Evolutionary conservation across 2,888 invertebrate species (phyloP).

Genomic region (Hydrotaea diabolus): DNA sequence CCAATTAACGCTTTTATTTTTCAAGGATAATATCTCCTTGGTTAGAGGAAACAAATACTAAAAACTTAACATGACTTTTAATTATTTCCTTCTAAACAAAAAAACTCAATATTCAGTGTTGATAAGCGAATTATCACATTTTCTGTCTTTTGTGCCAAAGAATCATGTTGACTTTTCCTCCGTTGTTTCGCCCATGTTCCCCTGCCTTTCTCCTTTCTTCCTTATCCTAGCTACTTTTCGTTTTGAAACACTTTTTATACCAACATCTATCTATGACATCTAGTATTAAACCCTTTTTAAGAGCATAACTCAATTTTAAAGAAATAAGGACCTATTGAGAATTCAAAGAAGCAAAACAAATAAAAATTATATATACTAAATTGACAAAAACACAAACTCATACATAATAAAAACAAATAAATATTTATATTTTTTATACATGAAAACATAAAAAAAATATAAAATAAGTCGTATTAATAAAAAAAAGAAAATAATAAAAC

Average conservation of each 20-base stretch:
- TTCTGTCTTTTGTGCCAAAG: too few species aligned
- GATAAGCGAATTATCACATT: too few species aligned
- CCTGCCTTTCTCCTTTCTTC: too few species aligned
- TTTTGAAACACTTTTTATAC: neutral
- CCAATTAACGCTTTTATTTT: too few species aligned
- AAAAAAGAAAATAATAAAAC: slow-evolving; percentile 40
- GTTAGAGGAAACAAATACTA: too few species aligned
- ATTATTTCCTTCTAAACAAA: too few species aligned
- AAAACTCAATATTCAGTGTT: too few species aligned
- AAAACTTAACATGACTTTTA: too few species aligned
- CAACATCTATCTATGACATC: neutral
- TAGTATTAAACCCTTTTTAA: slow-evolving; percentile 34
- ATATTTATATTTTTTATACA: slow-evolving; percentile 70
- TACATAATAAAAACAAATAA: slow-evolving; percentile 44
- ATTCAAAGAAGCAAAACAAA: slow-evolving; percentile 33
- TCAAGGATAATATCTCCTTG: too few species aligned
- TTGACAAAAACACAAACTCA: slow-evolving; percentile 38
- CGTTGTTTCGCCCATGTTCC: too few species aligned
- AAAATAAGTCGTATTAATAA: slow-evolving; percentile 46
- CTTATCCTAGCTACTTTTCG: too few species aligned
- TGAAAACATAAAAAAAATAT: slow-evolving; percentile 59
- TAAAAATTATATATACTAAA: slow-evolving; percentile 37
- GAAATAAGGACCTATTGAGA: slow-evolving; percentile 57
- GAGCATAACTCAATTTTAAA: slow-evolving; percentile 50
- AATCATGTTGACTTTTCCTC: too few species aligned